Conservation (phyloP, 2,797 vertebrate species). For the Protonibea diacanthus region DNA sequence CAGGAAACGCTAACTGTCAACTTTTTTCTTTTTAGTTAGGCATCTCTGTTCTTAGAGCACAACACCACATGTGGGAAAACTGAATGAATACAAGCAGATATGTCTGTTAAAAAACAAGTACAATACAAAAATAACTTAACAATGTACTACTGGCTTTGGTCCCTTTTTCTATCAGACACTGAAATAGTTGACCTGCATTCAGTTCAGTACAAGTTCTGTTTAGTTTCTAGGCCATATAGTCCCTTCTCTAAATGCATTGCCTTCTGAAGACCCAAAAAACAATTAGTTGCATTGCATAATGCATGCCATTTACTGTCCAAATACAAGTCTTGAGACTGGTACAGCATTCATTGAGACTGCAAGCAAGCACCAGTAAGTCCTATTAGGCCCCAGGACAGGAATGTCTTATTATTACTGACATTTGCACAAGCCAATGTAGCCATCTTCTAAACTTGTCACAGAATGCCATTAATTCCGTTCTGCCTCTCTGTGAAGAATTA, state of each 20-base stretch:
- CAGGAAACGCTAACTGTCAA: background rate
- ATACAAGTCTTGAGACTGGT: background rate
- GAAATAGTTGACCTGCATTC: background rate
- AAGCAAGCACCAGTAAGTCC: background rate
- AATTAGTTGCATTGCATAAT: background rate
- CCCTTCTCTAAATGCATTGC: background rate
- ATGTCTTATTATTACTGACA: conserved; percentile 14
- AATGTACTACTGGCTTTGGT: background rate
- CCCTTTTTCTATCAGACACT: background rate
- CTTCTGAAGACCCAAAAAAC: background rate
- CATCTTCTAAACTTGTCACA: conserved; percentile 26
- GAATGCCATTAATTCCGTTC: conserved; percentile 17
- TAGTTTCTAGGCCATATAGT: background rate
- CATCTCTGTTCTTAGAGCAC: background rate
- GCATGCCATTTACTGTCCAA: background rate
- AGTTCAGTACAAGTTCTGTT: background rate
- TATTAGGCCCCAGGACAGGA: background rate
- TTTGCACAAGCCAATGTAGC: conserved; percentile 8
- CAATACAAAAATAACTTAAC: background rate
- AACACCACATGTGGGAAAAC: background rate
- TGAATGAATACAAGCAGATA: background rate
- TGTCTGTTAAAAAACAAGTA: background rate
- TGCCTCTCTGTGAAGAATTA: conserved; percentile 14
- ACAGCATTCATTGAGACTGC: background rate
- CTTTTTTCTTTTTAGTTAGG: background rate